A percentile compares a stretch with the other conserved stretches of the same genome.
Evolutionary conservation across 2,797 vertebrate genomes (phyloP).

Genomic region (Remorina albescens): DNA sequence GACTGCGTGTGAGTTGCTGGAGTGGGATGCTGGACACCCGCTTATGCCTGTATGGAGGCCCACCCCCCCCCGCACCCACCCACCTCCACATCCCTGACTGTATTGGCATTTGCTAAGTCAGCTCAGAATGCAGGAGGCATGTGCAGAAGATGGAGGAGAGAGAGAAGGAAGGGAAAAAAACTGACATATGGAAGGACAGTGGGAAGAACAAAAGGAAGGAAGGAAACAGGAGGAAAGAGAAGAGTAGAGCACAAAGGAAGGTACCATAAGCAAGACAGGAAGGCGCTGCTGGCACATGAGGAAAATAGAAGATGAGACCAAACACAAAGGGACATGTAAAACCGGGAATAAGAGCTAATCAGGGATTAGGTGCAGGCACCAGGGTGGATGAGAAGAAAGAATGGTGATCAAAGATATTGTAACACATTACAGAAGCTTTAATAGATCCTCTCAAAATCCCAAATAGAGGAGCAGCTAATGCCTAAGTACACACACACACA

Average conservation of each 20-base stretch:
- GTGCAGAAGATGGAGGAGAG: not conserved
- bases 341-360: conserved; percentile 22
- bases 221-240: conserved; percentile 8
- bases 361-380: conserved; percentile 22
- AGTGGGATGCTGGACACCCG: conserved; percentile 43
- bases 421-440: conserved; percentile 16
- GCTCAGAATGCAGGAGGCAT: conserved; percentile 52
- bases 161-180: not conserved
- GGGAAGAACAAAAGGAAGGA: conserved; percentile 42
- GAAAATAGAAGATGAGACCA: conserved; percentile 11
- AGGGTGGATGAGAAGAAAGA: not conserved
- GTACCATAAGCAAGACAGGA: not conserved
- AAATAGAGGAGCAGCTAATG: not conserved
- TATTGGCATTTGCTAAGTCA: conserved; percentile 70
- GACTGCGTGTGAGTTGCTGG: conserved; percentile 43
- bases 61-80: no score
- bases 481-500: not conserved
- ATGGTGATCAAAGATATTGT: conserved; percentile 30
- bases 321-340: conserved; percentile 24
- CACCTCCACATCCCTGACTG: no score
- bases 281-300: not conserved
- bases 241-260: conserved; percentile 1
- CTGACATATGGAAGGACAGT: not conserved
- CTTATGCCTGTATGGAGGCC: conserved; percentile 28
- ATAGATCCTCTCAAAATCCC: conserved; percentile 10